Evolutionary conservation across 2,113 vertebrate genomes (phyloP).

Genomic region (Barbus barbus): DNA sequence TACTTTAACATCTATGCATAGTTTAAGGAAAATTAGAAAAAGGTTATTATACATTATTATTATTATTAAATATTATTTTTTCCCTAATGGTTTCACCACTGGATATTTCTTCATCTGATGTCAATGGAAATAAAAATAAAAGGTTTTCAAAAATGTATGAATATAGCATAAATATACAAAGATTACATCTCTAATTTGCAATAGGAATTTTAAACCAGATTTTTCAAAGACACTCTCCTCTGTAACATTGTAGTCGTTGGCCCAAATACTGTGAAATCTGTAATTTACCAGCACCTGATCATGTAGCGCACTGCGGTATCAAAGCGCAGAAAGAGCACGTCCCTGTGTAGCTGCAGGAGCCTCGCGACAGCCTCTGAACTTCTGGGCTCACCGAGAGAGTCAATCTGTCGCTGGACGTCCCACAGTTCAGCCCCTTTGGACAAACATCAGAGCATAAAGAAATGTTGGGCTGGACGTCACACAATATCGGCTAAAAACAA

Average conservation of each 20-base stretch:
- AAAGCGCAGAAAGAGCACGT: slow-evolving; percentile 74
- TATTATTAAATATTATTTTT: background rate
- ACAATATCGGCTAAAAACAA: background rate
- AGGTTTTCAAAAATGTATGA: background rate
- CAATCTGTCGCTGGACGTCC: slow-evolving; percentile 74
- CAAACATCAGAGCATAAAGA: slow-evolving; percentile 2
- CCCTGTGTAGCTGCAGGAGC: slow-evolving; percentile 68
- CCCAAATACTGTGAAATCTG: background rate
- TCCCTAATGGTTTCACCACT: background rate
- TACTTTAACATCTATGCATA: background rate
- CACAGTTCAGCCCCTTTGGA: slow-evolving; percentile 72
- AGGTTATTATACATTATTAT: background rate
- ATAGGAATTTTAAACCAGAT: background rate
- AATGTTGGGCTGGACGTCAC: background rate
- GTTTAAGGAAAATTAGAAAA: background rate
- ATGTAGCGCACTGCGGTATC: slow-evolving; percentile 67
- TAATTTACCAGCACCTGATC: slow-evolving; percentile 64
- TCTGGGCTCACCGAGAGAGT: slow-evolving; percentile 66
- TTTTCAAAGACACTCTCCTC: background rate
- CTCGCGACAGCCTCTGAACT: slow-evolving; percentile 67
- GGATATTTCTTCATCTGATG: background rate
- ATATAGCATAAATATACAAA: background rate
- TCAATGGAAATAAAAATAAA: background rate
- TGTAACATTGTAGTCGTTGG: background rate
- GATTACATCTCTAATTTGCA: background rate